Base-by-base conservation (phyloP, 2,797 vertebrate species). In the Xenops minutus region DNA sequence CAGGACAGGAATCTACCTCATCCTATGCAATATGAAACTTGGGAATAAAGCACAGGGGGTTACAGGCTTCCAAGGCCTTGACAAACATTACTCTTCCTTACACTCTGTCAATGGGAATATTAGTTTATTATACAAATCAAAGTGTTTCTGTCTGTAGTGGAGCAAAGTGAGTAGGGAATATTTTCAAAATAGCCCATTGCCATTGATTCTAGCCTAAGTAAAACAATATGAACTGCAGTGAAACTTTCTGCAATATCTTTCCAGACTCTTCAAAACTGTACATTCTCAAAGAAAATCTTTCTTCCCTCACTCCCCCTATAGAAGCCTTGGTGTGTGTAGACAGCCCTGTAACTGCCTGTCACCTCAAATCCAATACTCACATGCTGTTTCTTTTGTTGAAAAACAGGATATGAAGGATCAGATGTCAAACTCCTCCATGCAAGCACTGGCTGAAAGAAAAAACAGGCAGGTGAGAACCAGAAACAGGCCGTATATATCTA, bases 401-500 rank as follows among this genome's bases (percentile, higher is more conserved):
- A 66, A 93, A 83, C 92, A 99, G 99, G 98, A 99, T 72, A 99
- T 99, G 99, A 99, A 99, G 97, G 99, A 99, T 96, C 99, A 99
- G 93, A 99, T 99, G 99, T 98, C 98, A 12, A 98, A 98, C 95
- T 98, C 99, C 52, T 98, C 98, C 52, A 87, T 98, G 62, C 98
- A 98, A 88, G 98, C 98, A 1, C 95, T 98, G 71, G 92, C 98
- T 43, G 99, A 99, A 92, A 98, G 98, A 26, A 99, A 98, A 97
- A 98, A 97, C 93, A 98, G 98, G 87, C 99, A 99, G 99, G 99
- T 99, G 82, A 97, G 98, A 89, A 91, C 10, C 61, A 69, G 62
- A 82, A 76, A 44, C 0, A 0, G 63, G 32, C 30, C 51, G 23
- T 66, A 36, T 61, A 2, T 48, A 10, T 73, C 39, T 67, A 5